These are phyloP conservation scores for Carposina sasakii DNA, from an alignment of 1,140 invertebrate species.

Conservation along the genomic window DNA sequence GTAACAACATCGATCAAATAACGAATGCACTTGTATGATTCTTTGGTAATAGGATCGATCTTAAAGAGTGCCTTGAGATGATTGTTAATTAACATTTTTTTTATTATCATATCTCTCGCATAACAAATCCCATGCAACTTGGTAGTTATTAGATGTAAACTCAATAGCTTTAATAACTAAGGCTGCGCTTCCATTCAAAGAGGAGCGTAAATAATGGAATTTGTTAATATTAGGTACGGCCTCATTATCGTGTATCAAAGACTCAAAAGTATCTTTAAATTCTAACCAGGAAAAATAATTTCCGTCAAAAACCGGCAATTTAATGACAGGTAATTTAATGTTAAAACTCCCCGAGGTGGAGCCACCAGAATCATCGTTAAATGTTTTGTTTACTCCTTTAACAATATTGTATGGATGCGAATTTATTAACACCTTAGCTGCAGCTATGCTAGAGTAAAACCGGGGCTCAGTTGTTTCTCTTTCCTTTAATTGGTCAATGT, in stretches of 20 bases:
- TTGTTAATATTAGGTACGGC: conserved; percentile 5
- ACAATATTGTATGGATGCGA: too few relatives aligned
- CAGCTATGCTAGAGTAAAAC: too few relatives aligned
- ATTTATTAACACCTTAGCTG: too few relatives aligned
- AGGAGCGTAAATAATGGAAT: conserved; percentile 15
- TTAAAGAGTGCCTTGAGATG: conserved; percentile 6
- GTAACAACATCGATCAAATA: neutral
- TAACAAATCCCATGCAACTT: conserved; percentile 9
- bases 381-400: too few relatives aligned
- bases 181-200: neutral
- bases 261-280: neutral
- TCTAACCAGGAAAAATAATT: conserved; percentile 2
- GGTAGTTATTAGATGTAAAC: conserved; percentile 10
- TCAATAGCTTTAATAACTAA: conserved; percentile 10
- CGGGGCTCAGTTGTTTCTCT: too few relatives aligned
- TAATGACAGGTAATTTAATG: neutral
- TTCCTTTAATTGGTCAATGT: too few relatives aligned
- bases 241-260: neutral
- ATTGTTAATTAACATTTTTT: conserved; percentile 11
- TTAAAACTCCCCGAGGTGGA: too few relatives aligned
- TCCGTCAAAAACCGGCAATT: neutral
- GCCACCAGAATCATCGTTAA: too few relatives aligned
- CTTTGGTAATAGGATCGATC: neutral
- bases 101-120: conserved; percentile 13
- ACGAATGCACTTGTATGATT: neutral